phyloP scores from a whole-genome alignment of 2,797 vertebrate species.

The Loris lydekkerianus region DNA sequence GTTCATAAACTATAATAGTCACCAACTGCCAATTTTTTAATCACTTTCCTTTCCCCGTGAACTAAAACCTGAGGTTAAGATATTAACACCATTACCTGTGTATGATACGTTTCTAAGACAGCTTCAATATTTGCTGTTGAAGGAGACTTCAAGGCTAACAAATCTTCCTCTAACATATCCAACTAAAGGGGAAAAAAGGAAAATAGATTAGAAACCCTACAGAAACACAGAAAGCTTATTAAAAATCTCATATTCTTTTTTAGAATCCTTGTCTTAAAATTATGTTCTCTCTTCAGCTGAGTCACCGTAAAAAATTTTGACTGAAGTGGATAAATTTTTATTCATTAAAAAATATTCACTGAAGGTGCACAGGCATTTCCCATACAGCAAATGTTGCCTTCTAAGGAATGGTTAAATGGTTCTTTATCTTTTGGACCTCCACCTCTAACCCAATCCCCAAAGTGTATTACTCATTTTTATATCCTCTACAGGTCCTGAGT shows the following conservation, averaged over 20 bases:
- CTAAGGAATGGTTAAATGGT: neutral
- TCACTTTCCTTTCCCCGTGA: neutral
- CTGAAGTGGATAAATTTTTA: neutral
- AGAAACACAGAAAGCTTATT: conserved; percentile 27
- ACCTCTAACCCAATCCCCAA: neutral
- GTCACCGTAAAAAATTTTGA: neutral
- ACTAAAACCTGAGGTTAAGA: conserved; percentile 54
- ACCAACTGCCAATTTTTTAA: neutral
- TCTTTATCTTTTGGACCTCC: neutral
- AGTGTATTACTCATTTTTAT: neutral
- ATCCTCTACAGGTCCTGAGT: neutral
- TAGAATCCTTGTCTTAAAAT: conserved; percentile 47
- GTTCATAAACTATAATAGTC: neutral
- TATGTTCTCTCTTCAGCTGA: neutral
- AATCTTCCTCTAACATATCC: conserved; percentile 93
- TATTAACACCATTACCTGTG: conserved; percentile 89
- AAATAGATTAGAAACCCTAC: neutral
- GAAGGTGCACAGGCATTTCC: neutral
- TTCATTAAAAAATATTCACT: neutral
- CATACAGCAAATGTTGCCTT: neutral
- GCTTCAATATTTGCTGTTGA: conserved; percentile 91
- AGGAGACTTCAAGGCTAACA: conserved; percentile 92
- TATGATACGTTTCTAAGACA: conserved; percentile 93
- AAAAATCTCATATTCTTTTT: conserved; percentile 15
- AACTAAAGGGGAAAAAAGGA: conserved; percentile 87